A percentile compares a stretch with the other conserved stretches of the same genome.
These are phyloP conservation scores for Zaprionus gabonicus DNA, from an alignment of 1,140 invertebrate species.

Conservation along the genomic window DNA sequence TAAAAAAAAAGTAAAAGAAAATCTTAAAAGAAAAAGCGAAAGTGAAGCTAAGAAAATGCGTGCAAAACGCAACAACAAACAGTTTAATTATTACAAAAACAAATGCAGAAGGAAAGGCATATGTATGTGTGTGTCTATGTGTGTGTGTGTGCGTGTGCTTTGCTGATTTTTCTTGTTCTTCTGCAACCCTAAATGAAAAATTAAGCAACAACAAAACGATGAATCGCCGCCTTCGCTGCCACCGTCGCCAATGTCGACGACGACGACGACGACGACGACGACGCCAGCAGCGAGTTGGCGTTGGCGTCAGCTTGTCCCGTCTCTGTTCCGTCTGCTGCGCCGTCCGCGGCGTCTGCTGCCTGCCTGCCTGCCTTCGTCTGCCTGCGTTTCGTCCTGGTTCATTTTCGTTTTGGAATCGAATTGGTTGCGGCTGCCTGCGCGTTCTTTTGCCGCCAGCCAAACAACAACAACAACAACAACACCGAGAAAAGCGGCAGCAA, in stretches of 20 bases:
- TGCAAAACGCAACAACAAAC: conserved; percentile 17
- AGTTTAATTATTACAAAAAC: conserved; percentile 69
- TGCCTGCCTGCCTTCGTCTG: neutral
- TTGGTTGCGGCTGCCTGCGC: conserved; percentile 67
- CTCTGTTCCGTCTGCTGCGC: neutral
- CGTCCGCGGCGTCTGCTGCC: neutral
- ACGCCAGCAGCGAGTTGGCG: conserved; percentile 13
- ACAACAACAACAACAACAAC: conserved; percentile 24
- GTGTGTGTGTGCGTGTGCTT: conserved; percentile 19
- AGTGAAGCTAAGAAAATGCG: neutral
- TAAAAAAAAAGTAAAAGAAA: conserved; percentile 5
- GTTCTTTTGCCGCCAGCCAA: conserved; percentile 51
- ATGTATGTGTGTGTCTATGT: conserved; percentile 18
- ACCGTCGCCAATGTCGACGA: neutral
- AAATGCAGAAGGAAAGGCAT: conserved; percentile 46
- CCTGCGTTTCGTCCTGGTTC: conserved; percentile 26
- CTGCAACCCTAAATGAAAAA: conserved; percentile 75
- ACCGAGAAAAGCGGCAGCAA: neutral
- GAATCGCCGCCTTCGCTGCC: neutral
- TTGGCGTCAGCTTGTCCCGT: conserved; percentile 64
- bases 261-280: conserved; percentile 10
- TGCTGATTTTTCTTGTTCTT: conserved; percentile 3
- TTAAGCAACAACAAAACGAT: conserved; percentile 73
- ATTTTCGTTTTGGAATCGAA: conserved; percentile 52
- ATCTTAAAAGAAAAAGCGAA: neutral